Base-by-base conservation (phyloP, 2,797 vertebrate genomes). In the Petrocephalus sullivani region DNA sequence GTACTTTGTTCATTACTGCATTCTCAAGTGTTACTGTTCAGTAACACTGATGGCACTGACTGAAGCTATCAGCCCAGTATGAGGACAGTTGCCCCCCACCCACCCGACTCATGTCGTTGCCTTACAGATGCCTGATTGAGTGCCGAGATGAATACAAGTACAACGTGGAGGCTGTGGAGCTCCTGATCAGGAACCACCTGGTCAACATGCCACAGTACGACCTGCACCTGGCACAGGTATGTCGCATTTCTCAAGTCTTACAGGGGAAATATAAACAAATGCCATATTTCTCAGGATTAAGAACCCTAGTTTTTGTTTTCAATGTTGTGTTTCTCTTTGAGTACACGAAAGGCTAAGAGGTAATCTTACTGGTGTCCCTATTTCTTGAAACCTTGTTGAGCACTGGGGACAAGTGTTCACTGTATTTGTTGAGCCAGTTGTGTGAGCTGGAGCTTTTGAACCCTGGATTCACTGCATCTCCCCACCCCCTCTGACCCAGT, bases 151-250 rank as follows among this genome's bases (percentile, higher is more conserved):
- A 99, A 91, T 99, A 99, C 94, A 99, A 99, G 90, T 99, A 99
- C 92, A 99, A 99, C 0, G 98, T 99, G 4, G 98, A 99, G 87
- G 98, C 98, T 2, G 98, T 99, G 90, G 98, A 99, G 92, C 96
- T 99, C 91, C 93, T 99, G n/a, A 99, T 99, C 92, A 96, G 98
- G 85, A 98, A 99, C 92, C 98, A 99, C 92, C 96, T 99, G 0
- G 98, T 99, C 49, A 99, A 99, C 90, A 99, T 99, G 98, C 98
- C 99, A 92, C 98, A 99, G 91, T 99, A 99, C 2, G 98, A 99
- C 90, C 95, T 99, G 88, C 98, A 99, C 90, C 94, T 99, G 88
- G 98, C 98, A 89, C 98, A 99, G 98, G 98, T 99, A 95, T 90
- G 67, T 71, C 56, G 23, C 0, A 14, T 2, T 23, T 28, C 67